Evolutionary conservation across 2,113 vertebrate species (phyloP), one percentile per base, ranked within the genome.

Genomic region (Vulpes vulpes): DNA sequence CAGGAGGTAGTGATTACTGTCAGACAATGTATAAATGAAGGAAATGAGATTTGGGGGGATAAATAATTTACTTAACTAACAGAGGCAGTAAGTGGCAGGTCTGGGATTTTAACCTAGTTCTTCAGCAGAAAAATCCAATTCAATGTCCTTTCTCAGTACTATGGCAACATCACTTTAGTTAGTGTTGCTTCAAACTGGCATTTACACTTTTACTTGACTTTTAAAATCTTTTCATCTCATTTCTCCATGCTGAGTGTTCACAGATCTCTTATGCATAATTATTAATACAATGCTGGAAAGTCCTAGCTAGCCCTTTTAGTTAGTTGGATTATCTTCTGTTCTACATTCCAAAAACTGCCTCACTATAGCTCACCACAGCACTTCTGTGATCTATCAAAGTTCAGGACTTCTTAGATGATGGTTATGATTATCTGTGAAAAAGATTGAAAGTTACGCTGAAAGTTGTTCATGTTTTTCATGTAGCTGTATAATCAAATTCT

Each of bases 381-480:
- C 25, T 43, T 67, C 69, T 91, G 32, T 55, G 74, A 80, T 10
- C 16, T 4, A 35, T 59, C 14, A 88, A 59, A 71, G 62, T 73
- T 20, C 27, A 49, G 83, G 12, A 64, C 23, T 82, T 64, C 25
- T 67, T 32, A 27, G 5, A 60, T 76, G 27, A 27, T 32, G 65
- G 30, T 14, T 51, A n/a, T 69, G 19, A 60, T 80, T 73, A 51
- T 82, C 35, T 85, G 35, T 84, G 38, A 69, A 92, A 67, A 85
- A 85, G 3, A 95, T 69, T 73, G 86, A 65, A 97, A 90, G 23
- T 20, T 62, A 16, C 78, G 14, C 69, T 90, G 11, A 94, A 94
- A 92, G 14, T 83, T 59, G 19, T 62, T 80, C 43, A 23, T 84
- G 53, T 65, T 86, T n/a, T 79, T 32, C 64, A 78, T 12, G 5